Conservation (phyloP, 2,888 invertebrate genomes). For the Diaperis boleti region DNA sequence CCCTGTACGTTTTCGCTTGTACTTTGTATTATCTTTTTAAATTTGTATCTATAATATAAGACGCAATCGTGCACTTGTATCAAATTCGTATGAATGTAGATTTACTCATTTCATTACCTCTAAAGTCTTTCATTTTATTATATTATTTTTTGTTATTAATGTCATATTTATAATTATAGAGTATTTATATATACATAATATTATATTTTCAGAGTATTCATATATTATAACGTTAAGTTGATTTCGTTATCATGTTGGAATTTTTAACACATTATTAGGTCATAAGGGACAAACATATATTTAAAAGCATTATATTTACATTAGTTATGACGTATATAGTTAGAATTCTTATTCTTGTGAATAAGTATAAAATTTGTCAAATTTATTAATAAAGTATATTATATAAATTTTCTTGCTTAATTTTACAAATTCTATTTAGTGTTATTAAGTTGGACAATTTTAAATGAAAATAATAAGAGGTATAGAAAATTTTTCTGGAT, state of each 20-base stretch:
- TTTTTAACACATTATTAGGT: conserved; percentile 50
- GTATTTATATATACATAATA: conserved; percentile 59
- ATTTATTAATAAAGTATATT: conserved; percentile 49
- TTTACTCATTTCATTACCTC: conserved; percentile 58
- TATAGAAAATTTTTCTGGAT: too few species aligned
- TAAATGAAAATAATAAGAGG: too few species aligned
- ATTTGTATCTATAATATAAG: conserved; percentile 41
- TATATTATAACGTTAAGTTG: conserved; percentile 60
- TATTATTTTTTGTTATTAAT: conserved; percentile 38
- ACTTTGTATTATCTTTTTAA: conserved; percentile 45
- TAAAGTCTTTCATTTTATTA: conserved; percentile 55
- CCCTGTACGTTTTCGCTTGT: conserved; percentile 45
- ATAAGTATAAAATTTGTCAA: conserved; percentile 43
- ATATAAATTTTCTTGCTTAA: conserved; percentile 21
- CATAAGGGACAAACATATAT: conserved; percentile 43
- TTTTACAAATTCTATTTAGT: too few species aligned
- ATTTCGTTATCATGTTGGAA: conserved; percentile 48
- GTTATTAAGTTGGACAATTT: too few species aligned
- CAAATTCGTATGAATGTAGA: conserved; percentile 43
- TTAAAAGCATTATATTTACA: conserved; percentile 39
- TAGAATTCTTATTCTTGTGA: conserved; percentile 37
- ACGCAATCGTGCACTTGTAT: conserved; percentile 47
- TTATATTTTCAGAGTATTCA: conserved; percentile 63
- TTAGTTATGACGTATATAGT: conserved; percentile 37
- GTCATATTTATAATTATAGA: conserved; percentile 52